Percentiles rank a stretch among this genome's conserved stretches.
phyloP scores from a whole-genome alignment of 92 coral and sea anemone genomes.

The Umimayanthus chanpuru region DNA sequence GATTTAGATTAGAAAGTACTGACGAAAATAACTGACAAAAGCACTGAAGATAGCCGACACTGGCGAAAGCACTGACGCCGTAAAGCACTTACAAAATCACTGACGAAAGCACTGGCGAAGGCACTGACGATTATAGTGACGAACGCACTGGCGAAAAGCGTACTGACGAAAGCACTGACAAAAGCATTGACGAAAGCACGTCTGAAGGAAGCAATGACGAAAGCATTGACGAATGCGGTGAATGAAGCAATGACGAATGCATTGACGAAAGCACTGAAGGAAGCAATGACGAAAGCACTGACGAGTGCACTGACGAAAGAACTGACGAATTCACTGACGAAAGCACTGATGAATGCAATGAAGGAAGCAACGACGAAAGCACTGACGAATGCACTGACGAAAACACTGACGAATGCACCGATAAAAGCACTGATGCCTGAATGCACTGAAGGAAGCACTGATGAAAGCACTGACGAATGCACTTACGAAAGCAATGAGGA shows the following conservation, averaged over 20 bases:
- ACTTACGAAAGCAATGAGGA: not conserved
- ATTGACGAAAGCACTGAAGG: not conserved
- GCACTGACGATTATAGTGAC: not conserved
- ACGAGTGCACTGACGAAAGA: not conserved
- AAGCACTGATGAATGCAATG: not conserved
- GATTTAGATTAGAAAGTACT: no score
- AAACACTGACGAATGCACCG: not conserved
- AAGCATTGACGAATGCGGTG: not conserved
- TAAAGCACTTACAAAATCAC: not conserved
- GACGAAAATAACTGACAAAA: not conserved
- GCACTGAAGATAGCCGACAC: not conserved
- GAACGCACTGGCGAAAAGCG: not conserved
- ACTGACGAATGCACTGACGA: not conserved
- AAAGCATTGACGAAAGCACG: not conserved
- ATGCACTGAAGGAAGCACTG: not conserved
- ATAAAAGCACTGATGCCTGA: not conserved
- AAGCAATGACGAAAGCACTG: not conserved
- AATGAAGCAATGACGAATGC: not conserved
- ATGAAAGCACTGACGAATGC: not conserved
- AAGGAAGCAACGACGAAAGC: not conserved
- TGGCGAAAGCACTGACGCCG: not conserved
- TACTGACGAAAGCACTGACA: not conserved
- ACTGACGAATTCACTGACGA: not conserved
- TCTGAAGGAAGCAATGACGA: not conserved
- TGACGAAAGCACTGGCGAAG: not conserved